Percentiles rank a stretch among this genome's conserved stretches.
These are phyloP conservation scores for Sula dactylatra DNA, from an alignment of 2,113 vertebrate species.

Conservation along the genomic window DNA sequence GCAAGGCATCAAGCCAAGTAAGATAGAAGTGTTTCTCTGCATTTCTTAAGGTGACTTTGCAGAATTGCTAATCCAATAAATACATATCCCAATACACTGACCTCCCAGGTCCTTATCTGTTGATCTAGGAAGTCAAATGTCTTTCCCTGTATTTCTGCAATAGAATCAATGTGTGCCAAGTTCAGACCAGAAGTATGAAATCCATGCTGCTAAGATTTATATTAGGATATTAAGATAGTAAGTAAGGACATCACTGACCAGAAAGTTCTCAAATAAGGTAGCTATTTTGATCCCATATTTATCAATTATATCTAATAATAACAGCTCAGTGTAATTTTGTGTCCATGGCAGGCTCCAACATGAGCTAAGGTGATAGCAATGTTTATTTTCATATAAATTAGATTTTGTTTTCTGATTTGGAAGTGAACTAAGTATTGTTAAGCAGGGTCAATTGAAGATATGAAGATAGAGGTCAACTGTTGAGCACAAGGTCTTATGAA, in stretches of 20 bases:
- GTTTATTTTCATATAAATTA: background rate
- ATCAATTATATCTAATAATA: background rate
- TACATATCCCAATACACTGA: background rate
- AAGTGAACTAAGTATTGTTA: background rate
- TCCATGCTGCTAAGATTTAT: background rate
- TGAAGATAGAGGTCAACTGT: background rate
- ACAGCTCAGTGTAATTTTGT: background rate
- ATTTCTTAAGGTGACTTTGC: conserved; percentile 15
- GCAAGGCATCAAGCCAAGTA: background rate
- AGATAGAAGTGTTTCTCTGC: background rate
- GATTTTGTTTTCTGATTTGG: background rate
- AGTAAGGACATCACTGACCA: background rate
- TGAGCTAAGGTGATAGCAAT: background rate
- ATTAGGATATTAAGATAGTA: background rate
- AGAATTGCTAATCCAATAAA: conserved; percentile 21
- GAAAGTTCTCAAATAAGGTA: background rate
- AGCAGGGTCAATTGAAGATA: background rate
- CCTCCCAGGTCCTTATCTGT: background rate
- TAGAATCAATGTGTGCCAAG: background rate
- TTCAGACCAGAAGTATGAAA: background rate
- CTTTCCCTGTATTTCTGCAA: background rate
- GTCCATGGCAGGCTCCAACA: background rate
- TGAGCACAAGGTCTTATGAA: background rate
- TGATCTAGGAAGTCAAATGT: background rate
- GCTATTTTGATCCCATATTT: background rate